Percentiles rank a stretch among this genome's conserved stretches.
phyloP scores from a whole-genome alignment of 1,140 invertebrate genomes.

The Tetranychus urticae region DNA sequence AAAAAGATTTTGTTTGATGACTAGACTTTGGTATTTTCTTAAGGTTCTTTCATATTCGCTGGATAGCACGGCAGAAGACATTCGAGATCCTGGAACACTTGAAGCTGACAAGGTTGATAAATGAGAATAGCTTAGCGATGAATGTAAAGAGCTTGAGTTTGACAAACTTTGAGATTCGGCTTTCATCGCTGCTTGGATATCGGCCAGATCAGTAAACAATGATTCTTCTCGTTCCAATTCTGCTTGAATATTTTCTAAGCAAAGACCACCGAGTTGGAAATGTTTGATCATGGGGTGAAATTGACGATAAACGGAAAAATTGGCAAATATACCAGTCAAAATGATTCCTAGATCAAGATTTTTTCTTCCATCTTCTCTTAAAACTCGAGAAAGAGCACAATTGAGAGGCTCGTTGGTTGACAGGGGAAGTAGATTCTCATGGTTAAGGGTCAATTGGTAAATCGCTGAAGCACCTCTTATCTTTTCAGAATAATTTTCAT shows the following conservation, averaged over 20 bases:
- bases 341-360: slow-evolving; percentile 88
- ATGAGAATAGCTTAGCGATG: background rate
- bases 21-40: slow-evolving; percentile 47
- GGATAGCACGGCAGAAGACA: slow-evolving; percentile 28
- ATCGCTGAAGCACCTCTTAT: slow-evolving; percentile 75
- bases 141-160: background rate
- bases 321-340: slow-evolving; percentile 89
- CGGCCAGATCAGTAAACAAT: slow-evolving; percentile 64
- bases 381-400: slow-evolving; percentile 72
- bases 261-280: slow-evolving; percentile 56
- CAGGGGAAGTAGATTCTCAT: slow-evolving; percentile 78
- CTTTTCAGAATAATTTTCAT: slow-evolving; percentile 82
- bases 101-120: background rate
- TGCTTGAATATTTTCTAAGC: slow-evolving; percentile 84
- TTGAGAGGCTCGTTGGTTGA: slow-evolving; percentile 84
- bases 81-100: background rate
- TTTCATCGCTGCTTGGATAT: slow-evolving; percentile 14
- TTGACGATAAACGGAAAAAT: slow-evolving; percentile 83
- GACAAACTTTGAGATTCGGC: background rate
- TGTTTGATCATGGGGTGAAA: slow-evolving; percentile 76
- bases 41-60: slow-evolving; percentile 57
- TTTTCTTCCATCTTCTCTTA: slow-evolving; percentile 88
- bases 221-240: slow-evolving; percentile 69
- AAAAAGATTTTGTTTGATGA: slow-evolving; percentile 60
- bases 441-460: slow-evolving; percentile 63